These are phyloP conservation scores for Macroglossus sobrinus DNA, from an alignment of 2,113 vertebrate species.

Conservation along the genomic window DNA sequence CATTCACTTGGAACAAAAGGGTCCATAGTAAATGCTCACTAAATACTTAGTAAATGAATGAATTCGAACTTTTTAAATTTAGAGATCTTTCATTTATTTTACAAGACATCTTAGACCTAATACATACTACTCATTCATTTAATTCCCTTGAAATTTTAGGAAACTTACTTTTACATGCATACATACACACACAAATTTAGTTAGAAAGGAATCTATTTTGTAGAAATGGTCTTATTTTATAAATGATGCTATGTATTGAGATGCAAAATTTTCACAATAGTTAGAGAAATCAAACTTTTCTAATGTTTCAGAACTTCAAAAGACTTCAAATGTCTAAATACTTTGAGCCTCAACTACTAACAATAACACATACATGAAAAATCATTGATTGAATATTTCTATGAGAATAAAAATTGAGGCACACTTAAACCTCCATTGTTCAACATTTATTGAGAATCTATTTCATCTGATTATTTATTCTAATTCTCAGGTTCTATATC, in stretches of 20 bases:
- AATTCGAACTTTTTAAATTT: not conserved
- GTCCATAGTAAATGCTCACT: not conserved
- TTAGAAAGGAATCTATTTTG: not conserved
- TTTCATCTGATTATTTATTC: not conserved
- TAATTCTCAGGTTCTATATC: not conserved
- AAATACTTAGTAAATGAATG: not conserved
- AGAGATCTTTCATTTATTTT: not conserved
- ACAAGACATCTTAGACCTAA: not conserved
- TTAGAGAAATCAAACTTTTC: conserved; percentile 3
- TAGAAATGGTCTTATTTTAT: conserved; percentile 10
- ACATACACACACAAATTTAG: not conserved
- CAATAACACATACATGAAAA: not conserved
- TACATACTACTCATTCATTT: not conserved
- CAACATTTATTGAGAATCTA: not conserved
- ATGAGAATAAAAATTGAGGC: not conserved
- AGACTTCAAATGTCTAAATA: not conserved
- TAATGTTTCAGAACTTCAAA: not conserved
- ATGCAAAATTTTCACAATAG: not conserved
- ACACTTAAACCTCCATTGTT: not conserved
- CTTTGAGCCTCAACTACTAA: not conserved
- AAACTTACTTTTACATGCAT: not conserved
- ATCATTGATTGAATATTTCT: not conserved
- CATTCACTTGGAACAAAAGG: not conserved
- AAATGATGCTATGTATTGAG: not conserved
- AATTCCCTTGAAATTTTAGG: conserved; percentile 12